A percentile compares a stretch with the other conserved stretches of the same genome.
Conservation (phyloP, 2,888 invertebrate genomes). For the Epinotia ramella region DNA sequence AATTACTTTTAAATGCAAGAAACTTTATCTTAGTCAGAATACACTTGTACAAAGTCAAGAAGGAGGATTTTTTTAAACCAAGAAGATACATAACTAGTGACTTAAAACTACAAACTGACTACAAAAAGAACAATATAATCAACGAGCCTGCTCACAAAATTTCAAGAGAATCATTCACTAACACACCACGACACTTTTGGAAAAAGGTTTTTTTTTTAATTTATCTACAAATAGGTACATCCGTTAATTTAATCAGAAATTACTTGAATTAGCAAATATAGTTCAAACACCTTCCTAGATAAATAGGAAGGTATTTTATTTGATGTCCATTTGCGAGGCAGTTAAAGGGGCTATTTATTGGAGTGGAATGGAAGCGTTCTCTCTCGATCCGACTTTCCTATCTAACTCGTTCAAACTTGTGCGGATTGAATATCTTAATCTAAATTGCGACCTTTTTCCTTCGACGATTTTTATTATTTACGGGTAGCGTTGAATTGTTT, state of each 20-base stretch:
- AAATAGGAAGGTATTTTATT: conserved; percentile 21
- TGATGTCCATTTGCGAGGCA: conserved; percentile 34
- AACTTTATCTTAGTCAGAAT: conserved; percentile 17
- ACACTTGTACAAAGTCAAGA: not conserved
- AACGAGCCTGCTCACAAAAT: too few relatives aligned
- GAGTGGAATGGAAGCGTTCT: conserved; percentile 35
- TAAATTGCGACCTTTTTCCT: conserved; percentile 41
- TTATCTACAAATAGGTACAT: not conserved
- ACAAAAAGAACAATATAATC: too few relatives aligned
- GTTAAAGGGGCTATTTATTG: conserved; percentile 36
- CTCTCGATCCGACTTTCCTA: conserved; percentile 44
- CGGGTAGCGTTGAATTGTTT: not conserved
- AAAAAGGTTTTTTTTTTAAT: too few relatives aligned
- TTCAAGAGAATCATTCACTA: too few relatives aligned
- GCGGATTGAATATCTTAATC: conserved; percentile 46
- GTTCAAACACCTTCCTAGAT: conserved; percentile 9
- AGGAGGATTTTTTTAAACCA: not conserved
- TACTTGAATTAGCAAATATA: conserved; percentile 7
- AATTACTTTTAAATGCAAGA: conserved; percentile 28
- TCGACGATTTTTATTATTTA: conserved; percentile 38
- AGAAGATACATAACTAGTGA: not conserved
- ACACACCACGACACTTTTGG: too few relatives aligned
- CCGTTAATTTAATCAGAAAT: not conserved
- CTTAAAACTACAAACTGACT: too few relatives aligned
- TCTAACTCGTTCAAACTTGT: conserved; percentile 42